Evolutionary conservation across 2,113 vertebrate species (phyloP), one percentile per base, ranked within the genome.

Genomic region (Oreochromis aureus): DNA sequence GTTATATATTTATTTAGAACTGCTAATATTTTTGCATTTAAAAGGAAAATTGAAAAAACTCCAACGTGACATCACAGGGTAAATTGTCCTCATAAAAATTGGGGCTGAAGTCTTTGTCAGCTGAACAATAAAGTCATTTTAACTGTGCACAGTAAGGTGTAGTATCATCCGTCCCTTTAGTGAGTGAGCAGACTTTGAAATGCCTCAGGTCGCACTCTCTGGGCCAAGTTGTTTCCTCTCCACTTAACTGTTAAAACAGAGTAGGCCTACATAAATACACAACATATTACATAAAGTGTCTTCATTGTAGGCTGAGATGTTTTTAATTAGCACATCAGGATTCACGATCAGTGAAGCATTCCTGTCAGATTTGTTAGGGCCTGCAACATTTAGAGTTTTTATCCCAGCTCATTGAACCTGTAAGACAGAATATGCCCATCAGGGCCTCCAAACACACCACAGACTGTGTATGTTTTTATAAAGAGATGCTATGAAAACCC

Each of bases 311-410:
- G 81, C 46, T 79, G 80, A 92, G 90, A 87, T 85, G 87, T 82
- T 89, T 90, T 93, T 92, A 89, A 92, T 90, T 91, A 91, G 86
- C 81, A 86, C 83, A 86, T 91, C 15, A n/a, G 82, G 82, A 91
- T 91, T 86, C 89, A 71, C 30, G 84, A 91, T 91, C 84, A 61
- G 86, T 93, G 59, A 76, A 56, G 82, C 84, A 95, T 94, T 91
- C 87, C 90, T 89, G 44, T 83, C 59, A 83, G 83, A 86, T 88
- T 73, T 94, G 91, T 91, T 83, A 87, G 71, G 93, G 91, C 89
- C 89, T 93, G 93, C 80, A 89, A 61, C 39, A 30, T 89, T 54
- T 27, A 59, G 24, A 39, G 86, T 91, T 84, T 89, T 51, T 15
- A 80, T 71, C 56, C 58, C 48, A 46, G 44, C 55, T 78, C 59